Evolutionary conservation across 2,113 vertebrate genomes (phyloP).

Genomic region (Xiphophorus hellerii): DNA sequence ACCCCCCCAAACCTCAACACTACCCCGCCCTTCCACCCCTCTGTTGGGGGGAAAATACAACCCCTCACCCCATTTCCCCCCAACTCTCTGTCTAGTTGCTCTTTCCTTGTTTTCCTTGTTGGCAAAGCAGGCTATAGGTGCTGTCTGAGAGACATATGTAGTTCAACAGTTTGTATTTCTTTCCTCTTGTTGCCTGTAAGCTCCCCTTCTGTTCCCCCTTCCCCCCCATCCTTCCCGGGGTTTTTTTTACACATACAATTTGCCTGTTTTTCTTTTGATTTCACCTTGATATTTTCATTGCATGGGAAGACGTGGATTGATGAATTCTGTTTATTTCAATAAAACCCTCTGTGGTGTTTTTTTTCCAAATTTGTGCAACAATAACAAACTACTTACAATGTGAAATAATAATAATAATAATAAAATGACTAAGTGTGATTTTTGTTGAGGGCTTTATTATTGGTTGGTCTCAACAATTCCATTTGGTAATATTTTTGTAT

Average conservation of each 20-base stretch:
- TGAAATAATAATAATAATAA: no score
- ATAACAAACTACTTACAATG: neutral
- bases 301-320: neutral
- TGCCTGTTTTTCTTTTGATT: neutral
- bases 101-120: conserved; percentile 69
- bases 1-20: conserved; percentile 7
- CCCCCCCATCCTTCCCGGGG: no score
- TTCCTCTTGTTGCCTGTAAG: conserved; percentile 34
- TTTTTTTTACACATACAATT: neutral
- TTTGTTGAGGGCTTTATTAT: neutral
- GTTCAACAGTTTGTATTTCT: conserved; percentile 58
- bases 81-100: conserved; percentile 39
- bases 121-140: conserved; percentile 66
- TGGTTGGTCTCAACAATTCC: neutral
- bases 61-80: conserved; percentile 19
- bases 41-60: conserved; percentile 64
- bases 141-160: conserved; percentile 74
- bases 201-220: neutral
- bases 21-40: conserved; percentile 12
- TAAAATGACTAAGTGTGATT: neutral
- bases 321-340: neutral
- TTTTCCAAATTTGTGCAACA: neutral
- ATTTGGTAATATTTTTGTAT: neutral
- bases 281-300: neutral
- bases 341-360: neutral